A percentile compares a stretch with the other conserved stretches of the same genome.
Conservation (phyloP, 2,888 invertebrate species). For the Myathropa florea region DNA sequence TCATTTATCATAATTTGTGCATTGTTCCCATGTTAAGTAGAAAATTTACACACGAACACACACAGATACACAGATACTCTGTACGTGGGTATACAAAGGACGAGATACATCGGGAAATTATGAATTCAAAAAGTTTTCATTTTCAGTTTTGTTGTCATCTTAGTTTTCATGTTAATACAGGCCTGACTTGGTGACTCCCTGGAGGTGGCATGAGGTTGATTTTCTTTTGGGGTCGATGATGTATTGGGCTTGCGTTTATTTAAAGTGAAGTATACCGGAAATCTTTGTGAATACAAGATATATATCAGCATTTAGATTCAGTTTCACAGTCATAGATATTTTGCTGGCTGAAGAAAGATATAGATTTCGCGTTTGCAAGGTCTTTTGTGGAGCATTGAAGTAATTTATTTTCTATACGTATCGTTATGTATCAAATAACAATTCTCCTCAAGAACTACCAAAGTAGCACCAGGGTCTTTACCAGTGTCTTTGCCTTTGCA, state of each 20-base stretch:
- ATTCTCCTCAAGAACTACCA: no score
- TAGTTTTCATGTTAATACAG: constrained; percentile 31
- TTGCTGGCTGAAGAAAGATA: no score
- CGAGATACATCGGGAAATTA: constrained; percentile 39
- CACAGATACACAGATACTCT: constrained; percentile 44
- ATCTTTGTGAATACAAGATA: neutral
- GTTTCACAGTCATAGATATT: no score
- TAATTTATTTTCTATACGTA: no score
- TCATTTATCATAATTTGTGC: constrained; percentile 69
- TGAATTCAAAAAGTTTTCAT: constrained; percentile 57
- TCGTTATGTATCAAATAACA: no score
- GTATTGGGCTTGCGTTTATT: neutral
- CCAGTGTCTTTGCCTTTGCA: no score
- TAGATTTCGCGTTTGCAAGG: no score
- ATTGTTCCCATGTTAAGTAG: constrained; percentile 63
- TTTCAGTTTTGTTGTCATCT: constrained; percentile 22
- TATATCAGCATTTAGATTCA: neutral
- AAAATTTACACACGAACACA: constrained; percentile 49
- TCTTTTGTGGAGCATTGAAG: no score
- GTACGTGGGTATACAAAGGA: neutral
- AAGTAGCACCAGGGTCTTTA: no score
- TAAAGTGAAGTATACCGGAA: neutral
- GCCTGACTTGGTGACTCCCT: neutral
- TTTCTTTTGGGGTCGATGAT: constrained; percentile 1
- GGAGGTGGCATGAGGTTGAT: neutral